Base-by-base conservation (phyloP, 1,140 invertebrate genomes). In the Drosophila setifemur region DNA sequence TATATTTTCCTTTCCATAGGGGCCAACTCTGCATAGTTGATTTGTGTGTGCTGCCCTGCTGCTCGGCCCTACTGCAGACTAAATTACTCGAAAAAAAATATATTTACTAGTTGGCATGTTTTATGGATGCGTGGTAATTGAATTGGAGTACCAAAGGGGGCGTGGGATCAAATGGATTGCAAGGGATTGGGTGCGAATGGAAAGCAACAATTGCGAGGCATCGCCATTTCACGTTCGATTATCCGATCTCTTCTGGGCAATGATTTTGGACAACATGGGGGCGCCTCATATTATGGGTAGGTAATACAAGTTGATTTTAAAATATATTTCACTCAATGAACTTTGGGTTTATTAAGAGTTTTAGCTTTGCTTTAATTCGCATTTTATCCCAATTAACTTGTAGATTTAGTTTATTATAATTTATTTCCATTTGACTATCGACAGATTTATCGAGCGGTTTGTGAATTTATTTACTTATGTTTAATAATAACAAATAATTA, bases 121-220 rank as follows among this genome's bases (percentile, higher is more conserved):
- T 39, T 44, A 29, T 49, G 50, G 49, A 35, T 50, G 37, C 21
- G 9, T 43, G 39, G 54, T 71, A 61, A 74, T 66, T 75, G 35
- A 82, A 82, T 75, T 63, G 47, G 39, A 85, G 58, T 67, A 23
- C 31, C 53, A 70, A 78, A 57, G 63, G 57, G 57, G 67, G 47
- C 39, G 31, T 37, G 28, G 14, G 25, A 45, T 25, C 31, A 26
- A 45, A 21, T 52, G 18, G 49, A 26, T 19, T 11, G 33, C 28
- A 35, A 8, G 25, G 18, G 49, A 31, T 19, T 16, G 40, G 28
- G 21, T 6, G 29, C 11, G 37, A 29, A 35, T 43, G 42, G 33
- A 33, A 26, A 6, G 50, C 6, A 14, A 19, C 14, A 44, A 44
- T 45, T n/a, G n/a, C 12, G 25, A 31, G 28, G 28, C 26, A 49